Evolutionary conservation across 2,113 vertebrate species (phyloP).

Genomic region (Stigmatopora argus): DNA sequence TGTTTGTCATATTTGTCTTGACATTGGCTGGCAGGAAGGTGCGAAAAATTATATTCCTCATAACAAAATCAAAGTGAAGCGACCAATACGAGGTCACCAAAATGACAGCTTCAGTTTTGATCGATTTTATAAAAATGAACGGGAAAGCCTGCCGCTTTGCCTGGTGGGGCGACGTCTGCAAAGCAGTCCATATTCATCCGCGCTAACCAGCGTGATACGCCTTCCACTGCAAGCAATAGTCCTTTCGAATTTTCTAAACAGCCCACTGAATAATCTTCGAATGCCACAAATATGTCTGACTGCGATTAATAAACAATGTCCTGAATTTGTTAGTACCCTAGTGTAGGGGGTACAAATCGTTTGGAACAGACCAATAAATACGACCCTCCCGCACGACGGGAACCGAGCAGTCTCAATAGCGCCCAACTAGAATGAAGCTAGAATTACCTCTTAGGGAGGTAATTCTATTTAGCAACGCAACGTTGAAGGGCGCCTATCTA

Average conservation of each 20-base stretch:
- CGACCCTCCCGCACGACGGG: constrained; percentile 70
- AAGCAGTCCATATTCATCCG: constrained; percentile 58
- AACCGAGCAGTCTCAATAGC: constrained; percentile 72
- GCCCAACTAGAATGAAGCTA: constrained; percentile 75
- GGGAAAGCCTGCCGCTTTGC: not conserved
- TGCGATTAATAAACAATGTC: fast-evolving
- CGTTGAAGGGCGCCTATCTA: constrained; percentile 20
- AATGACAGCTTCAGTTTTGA: not conserved
- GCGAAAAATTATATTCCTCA: not conserved
- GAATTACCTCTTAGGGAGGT: constrained; percentile 54
- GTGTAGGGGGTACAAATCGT: fast-evolving
- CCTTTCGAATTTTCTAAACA: constrained; percentile 27
- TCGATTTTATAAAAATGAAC: not conserved
- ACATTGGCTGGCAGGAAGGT: no score
- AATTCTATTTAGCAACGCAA: constrained; percentile 34
- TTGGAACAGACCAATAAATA: constrained; percentile 61
- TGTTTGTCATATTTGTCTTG: no score
- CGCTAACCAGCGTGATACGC: constrained; percentile 40
- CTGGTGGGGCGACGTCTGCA: not conserved
- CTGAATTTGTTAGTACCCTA: fast-evolving
- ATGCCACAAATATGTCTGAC: fast-evolving
- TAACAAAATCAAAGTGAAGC: not conserved
- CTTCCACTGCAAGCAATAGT: constrained; percentile 66
- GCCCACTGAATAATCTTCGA: not conserved
- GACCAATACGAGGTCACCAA: not conserved